A percentile compares a stretch with the other conserved stretches of the same genome.
Evolutionary conservation across 2,888 invertebrate species (phyloP).

Genomic region (Ornithoptera alexandrae): DNA sequence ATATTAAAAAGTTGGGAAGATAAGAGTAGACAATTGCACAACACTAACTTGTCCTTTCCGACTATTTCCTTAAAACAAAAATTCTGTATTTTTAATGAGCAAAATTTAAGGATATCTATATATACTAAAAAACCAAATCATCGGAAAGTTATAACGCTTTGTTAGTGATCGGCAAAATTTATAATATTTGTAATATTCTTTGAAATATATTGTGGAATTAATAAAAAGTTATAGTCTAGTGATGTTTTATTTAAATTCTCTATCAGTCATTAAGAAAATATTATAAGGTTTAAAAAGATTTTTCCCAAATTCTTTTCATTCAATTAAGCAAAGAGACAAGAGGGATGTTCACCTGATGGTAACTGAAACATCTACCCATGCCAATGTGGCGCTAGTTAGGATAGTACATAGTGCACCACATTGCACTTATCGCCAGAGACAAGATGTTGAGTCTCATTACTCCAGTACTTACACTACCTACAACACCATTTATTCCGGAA

Average conservation of each 20-base stretch:
- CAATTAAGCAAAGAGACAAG: too few relatives aligned
- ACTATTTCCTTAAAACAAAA: slow-evolving; percentile 12
- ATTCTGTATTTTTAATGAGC: slow-evolving; percentile 26
- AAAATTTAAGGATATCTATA: slow-evolving; percentile 16
- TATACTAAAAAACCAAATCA: slow-evolving; percentile 2
- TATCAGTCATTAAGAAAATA: background rate
- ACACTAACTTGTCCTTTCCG: slow-evolving; percentile 31
- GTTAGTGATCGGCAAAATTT: slow-evolving; percentile 68
- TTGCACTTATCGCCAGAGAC: too few relatives aligned
- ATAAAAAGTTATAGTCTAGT: slow-evolving; percentile 71
- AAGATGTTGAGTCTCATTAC: too few relatives aligned
- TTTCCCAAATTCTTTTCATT: too few relatives aligned
- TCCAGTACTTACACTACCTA: too few relatives aligned
- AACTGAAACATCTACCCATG: too few relatives aligned
- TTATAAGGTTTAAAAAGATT: too few relatives aligned
- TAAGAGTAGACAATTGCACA: slow-evolving; percentile 33
- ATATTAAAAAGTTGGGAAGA: background rate
- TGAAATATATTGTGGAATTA: slow-evolving; percentile 78
- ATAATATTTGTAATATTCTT: slow-evolving; percentile 78
- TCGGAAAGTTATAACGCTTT: slow-evolving; percentile 53
- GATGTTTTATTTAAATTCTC: slow-evolving; percentile 51
- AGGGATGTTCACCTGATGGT: too few relatives aligned
- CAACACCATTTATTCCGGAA: too few relatives aligned
- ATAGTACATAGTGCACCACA: too few relatives aligned
- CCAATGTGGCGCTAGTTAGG: too few relatives aligned